Conservation (phyloP, 2,113 vertebrate species). For the Mystacornis crossleyi region DNA sequence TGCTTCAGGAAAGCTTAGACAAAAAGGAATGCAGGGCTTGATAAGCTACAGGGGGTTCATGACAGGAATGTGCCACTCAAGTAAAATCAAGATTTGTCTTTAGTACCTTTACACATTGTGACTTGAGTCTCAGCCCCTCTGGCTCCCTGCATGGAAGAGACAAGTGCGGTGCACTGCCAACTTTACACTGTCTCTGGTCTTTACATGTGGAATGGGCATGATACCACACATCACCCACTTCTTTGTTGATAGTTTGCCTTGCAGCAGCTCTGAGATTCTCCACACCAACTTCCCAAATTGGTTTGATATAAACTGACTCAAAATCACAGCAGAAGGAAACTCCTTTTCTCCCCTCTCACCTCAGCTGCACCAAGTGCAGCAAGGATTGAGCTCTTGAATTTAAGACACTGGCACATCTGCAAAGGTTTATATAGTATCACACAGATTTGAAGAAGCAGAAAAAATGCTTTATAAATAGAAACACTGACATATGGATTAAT, state of each 20-base stretch:
- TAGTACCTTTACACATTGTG: neutral
- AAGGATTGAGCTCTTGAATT: neutral
- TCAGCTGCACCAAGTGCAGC: neutral
- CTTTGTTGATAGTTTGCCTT: neutral
- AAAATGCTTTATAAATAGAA: neutral
- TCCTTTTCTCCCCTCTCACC: neutral
- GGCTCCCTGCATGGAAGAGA: neutral
- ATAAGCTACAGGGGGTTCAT: neutral
- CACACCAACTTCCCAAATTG: neutral
- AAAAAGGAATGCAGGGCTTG: neutral
- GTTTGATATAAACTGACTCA: neutral
- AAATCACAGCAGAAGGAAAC: neutral
- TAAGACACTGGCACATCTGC: neutral
- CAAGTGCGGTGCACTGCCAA: rapidly evolving
- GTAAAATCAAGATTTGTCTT: neutral
- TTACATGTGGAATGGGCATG: neutral
- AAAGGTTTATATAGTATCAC: neutral
- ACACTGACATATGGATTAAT: neutral
- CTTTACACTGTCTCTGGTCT: neutral
- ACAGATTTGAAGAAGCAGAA: neutral
- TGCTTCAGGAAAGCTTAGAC: neutral
- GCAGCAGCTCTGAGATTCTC: neutral
- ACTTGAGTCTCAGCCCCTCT: neutral
- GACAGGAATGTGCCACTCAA: neutral
- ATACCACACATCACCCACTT: neutral